These are phyloP conservation scores for Salvator merianae DNA, from an alignment of 2,113 vertebrate genomes.

Conservation along the genomic window DNA sequence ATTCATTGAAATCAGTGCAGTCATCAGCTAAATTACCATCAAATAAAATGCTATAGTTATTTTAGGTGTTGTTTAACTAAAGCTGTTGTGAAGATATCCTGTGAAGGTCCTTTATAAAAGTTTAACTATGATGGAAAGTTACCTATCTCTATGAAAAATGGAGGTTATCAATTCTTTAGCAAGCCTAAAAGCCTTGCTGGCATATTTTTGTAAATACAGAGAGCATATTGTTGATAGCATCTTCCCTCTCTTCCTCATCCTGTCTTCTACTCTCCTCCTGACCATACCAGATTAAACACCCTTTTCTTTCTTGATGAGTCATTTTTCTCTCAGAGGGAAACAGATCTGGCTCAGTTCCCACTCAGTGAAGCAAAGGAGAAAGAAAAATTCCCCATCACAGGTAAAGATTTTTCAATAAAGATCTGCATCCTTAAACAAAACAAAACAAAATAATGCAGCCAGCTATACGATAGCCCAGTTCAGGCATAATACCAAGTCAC, in stretches of 20 bases:
- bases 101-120: not conserved
- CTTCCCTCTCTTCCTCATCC: not conserved
- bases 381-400: not conserved
- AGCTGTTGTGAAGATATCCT: not conserved
- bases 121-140: not conserved
- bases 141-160: not conserved
- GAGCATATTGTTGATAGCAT: too few species aligned
- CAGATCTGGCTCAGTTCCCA: conserved; percentile 3
- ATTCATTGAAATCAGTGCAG: not conserved
- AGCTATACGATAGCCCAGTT: not conserved
- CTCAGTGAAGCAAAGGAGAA: not conserved
- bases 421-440: not conserved
- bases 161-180: not conserved
- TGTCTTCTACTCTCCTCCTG: not conserved
- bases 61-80: not conserved
- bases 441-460: not conserved
- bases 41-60: not conserved
- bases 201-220: too few species aligned
- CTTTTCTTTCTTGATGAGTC: conserved; percentile 24
- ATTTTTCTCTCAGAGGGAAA: conserved; percentile 25
- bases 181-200: not conserved
- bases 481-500: not conserved
- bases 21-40: conserved; percentile 19
- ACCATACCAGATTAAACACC: not conserved
- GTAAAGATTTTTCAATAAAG: not conserved